These are phyloP conservation scores for Onychorhynchus coronatus DNA, from an alignment of 2,113 vertebrate genomes.

Conservation along the genomic window DNA sequence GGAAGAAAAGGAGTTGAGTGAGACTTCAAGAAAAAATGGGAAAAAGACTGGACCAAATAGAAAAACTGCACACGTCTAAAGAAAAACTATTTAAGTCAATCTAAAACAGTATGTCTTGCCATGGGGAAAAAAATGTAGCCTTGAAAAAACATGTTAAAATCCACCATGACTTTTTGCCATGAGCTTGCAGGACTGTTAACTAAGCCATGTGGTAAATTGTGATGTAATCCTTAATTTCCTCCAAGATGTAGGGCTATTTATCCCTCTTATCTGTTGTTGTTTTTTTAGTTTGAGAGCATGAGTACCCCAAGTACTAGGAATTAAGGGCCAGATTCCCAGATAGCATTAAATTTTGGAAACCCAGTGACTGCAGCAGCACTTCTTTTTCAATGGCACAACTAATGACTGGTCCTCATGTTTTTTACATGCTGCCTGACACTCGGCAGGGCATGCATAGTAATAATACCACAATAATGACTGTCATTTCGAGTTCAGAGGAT, in stretches of 20 bases:
- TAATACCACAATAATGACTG: not conserved
- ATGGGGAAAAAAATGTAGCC: not conserved
- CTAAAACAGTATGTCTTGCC: not conserved
- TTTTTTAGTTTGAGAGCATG: not conserved
- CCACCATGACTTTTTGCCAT: not conserved
- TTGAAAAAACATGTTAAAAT: not conserved
- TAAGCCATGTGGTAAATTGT: not conserved
- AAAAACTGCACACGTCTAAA: not conserved
- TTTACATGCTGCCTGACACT: not conserved
- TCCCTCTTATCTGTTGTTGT: not conserved
- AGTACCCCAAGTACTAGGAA: not conserved
- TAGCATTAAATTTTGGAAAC: not conserved
- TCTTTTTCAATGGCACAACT: not conserved
- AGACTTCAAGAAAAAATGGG: not conserved
- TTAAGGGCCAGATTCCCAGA: not conserved
- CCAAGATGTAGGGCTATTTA: not conserved
- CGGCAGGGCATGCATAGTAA: not conserved
- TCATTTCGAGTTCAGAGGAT: not conserved
- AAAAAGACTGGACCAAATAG: not conserved
- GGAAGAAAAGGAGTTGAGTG: not conserved
- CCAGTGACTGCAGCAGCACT: not conserved
- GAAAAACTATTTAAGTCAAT: not conserved
- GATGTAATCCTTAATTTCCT: not conserved
- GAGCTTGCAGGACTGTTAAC: not conserved
- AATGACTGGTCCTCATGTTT: not conserved